Percentiles rank a stretch among this genome's conserved stretches.
phyloP scores from a whole-genome alignment of 2,888 invertebrate genomes.

The Drosophila maculinotata region DNA sequence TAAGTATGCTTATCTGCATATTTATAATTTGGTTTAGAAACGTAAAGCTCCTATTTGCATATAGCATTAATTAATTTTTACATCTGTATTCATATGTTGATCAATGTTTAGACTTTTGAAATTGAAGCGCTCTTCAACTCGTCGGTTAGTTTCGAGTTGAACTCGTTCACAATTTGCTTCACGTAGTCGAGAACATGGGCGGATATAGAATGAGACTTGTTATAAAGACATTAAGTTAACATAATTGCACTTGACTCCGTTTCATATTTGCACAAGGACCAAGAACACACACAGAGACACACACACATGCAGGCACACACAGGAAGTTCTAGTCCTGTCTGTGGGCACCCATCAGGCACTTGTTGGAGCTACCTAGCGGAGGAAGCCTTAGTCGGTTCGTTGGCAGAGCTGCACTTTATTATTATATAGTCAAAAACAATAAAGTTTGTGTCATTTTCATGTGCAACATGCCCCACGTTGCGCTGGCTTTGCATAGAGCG shows the following conservation, averaged over 20 bases:
- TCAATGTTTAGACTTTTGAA: neutral
- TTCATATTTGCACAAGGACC: constrained; percentile 35
- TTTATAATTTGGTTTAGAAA: neutral
- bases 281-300: no score
- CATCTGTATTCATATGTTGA: neutral
- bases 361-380: constrained; percentile 3
- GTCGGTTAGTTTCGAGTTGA: neutral
- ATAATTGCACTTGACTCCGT: constrained; percentile 62
- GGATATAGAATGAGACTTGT: constrained; percentile 13
- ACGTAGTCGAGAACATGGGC: neutral
- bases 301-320: neutral
- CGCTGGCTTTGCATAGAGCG: constrained; percentile 15
- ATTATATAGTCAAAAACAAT: constrained; percentile 59
- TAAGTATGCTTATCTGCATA: neutral
- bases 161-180: constrained; percentile 4
- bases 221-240: constrained; percentile 36
- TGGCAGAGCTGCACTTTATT: constrained; percentile 14
- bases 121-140: neutral
- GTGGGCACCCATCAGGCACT: neutral
- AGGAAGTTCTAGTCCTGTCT: neutral
- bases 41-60: no score
- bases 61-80: neutral
- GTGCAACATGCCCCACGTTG: constrained; percentile 20
- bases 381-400: neutral
- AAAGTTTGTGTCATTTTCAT: constrained; percentile 56